Conservation (phyloP, 2,888 invertebrate species). For the Dynastes hyllus region DNA sequence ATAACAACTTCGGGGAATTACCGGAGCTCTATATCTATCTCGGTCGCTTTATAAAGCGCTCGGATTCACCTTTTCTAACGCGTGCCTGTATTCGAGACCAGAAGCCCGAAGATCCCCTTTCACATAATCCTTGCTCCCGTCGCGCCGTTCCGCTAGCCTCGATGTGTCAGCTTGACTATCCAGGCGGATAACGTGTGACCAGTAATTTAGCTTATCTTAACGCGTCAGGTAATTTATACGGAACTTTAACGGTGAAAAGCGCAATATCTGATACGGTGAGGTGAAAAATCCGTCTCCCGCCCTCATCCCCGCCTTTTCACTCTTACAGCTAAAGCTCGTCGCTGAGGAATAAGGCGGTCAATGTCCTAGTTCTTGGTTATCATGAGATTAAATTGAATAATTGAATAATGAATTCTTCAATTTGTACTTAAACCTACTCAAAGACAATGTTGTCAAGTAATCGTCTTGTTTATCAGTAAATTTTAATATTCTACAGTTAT, state of each 20-base stretch:
- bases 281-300: background rate
- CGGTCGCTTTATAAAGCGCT: background rate
- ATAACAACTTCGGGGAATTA: slow-evolving; percentile 10
- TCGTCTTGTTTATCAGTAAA: too few species aligned
- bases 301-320: too few species aligned
- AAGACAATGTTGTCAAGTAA: too few species aligned
- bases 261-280: slow-evolving; percentile 15
- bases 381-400: too few species aligned
- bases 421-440: too few species aligned
- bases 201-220: slow-evolving; percentile 36
- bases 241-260: slow-evolving; percentile 5
- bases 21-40: background rate
- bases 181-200: slow-evolving; percentile 19
- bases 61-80: background rate
- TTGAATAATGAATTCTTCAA: too few species aligned
- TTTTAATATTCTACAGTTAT: too few species aligned
- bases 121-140: slow-evolving; percentile 1
- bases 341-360: too few species aligned
- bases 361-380: too few species aligned
- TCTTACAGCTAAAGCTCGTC: too few species aligned
- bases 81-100: too few species aligned
- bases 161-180: slow-evolving; percentile 18
- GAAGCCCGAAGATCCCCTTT: too few species aligned
- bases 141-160: slow-evolving; percentile 11
- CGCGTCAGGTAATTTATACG: slow-evolving; percentile 27